Base-by-base conservation (phyloP, 2,797 vertebrate genomes). In the Ceyx erithaca region DNA sequence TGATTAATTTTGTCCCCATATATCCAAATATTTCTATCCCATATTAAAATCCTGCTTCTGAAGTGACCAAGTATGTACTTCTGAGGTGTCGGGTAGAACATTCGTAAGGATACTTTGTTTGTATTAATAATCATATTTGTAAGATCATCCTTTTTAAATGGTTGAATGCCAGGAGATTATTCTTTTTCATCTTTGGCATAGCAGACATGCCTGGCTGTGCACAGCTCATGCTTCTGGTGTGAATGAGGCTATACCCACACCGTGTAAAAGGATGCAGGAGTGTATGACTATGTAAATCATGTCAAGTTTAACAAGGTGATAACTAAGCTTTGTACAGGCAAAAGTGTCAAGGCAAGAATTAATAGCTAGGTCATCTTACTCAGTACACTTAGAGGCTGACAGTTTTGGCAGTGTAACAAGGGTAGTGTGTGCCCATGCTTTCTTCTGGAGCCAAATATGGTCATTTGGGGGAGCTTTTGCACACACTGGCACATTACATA, bases 311-410 rank as follows among this genome's bases (percentile, higher is more conserved):
- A 90, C 30, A 63, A 75, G 55, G 43, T 69, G 40, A 66, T 85
- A 81, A 30, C 40, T 82, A 14, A 80, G 11, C 43, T 92, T 82
- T 87, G 26, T 72, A 35, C 58, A 69, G 80, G 43, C 80, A 76
- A 37, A 94, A 92, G 52, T 64, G 46, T 58, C 58, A 76, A 81
- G 57, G 62, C 83, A 87, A n/a, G 54, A 82, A 61, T 82, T 64
- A 85, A 48, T 58, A 62, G 63, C 70, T 77, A 40, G 23, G 48
- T 87, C 57, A 21, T 63, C 73, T 48, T 61, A 62, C 57, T 61
- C 21, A 3, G 37, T 77, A 10, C 5, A 10, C 40, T 71, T 30
- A 41, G 7, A 78, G 43, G 46, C 10, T 63, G 54, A 33, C 82
- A 12, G 33, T 90, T 92, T 92, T 78, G 86, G 35, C 35, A 5